phyloP scores from a whole-genome alignment of 1,140 invertebrate genomes.

The Eumeta japonica region DNA sequence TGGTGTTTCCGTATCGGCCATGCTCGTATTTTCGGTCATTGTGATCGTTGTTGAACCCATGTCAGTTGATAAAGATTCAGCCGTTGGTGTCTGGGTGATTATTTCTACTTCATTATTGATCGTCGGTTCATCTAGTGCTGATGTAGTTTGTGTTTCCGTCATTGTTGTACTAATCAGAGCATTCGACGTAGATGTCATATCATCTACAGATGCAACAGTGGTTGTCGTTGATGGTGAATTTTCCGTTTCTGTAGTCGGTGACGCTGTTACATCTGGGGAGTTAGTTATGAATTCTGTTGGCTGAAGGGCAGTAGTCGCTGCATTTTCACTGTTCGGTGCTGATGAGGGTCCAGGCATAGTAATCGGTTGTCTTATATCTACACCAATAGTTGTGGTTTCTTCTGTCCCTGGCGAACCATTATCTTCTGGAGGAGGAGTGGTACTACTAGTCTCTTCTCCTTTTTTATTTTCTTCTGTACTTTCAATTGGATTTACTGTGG shows the following conservation, averaged over 20 bases:
- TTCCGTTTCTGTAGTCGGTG: constrained; percentile 4
- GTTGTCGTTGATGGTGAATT: constrained; percentile 12
- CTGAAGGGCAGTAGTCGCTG: constrained; percentile 3
- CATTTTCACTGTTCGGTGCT: constrained; percentile 15
- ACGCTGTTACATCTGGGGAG: constrained; percentile 3
- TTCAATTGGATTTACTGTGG: constrained; percentile 5
- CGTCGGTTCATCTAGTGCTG: constrained; percentile 7
- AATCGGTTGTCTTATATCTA: constrained; percentile 19
- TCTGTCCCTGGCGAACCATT: constrained; percentile 18
- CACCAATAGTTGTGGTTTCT: constrained; percentile 29
- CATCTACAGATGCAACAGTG: constrained; percentile 5
- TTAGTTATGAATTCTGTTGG: constrained; percentile 3
- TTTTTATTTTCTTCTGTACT: too few relatives aligned
- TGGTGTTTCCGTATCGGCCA: constrained; percentile 5
- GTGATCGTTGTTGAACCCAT: constrained; percentile 8
- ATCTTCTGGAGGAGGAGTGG: constrained; percentile 16
- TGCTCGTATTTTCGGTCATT: constrained; percentile 14
- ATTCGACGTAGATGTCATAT: constrained; percentile 5
- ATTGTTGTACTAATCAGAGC: constrained; percentile 3
- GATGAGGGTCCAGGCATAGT: constrained; percentile 12
- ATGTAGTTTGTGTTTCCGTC: constrained; percentile 6
- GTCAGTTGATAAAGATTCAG: constrained; percentile 7
- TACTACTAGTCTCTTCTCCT: constrained; percentile 14
- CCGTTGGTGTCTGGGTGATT: constrained; percentile 13
- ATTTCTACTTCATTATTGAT: constrained; percentile 18